Conservation (phyloP, 2,113 vertebrate genomes). For the Collichthys lucidus region DNA sequence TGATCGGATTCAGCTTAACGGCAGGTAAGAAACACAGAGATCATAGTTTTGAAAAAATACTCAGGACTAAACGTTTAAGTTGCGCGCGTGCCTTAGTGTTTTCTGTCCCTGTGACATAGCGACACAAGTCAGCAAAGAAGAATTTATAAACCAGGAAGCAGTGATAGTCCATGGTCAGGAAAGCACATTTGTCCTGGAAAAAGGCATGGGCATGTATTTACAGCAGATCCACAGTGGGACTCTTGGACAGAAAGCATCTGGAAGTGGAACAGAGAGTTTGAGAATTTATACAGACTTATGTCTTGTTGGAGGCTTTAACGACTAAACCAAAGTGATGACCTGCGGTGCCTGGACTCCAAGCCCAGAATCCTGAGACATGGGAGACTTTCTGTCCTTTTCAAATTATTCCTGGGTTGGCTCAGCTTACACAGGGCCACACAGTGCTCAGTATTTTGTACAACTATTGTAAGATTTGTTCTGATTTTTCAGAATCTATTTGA, state of each 20-base stretch:
- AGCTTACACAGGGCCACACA: neutral
- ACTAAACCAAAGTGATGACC: neutral
- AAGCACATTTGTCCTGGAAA: neutral
- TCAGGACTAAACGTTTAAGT: neutral
- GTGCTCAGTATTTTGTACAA: neutral
- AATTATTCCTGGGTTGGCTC: neutral
- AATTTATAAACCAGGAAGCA: neutral
- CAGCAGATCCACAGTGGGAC: slow-evolving; percentile 5
- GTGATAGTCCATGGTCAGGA: neutral
- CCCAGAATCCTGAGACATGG: neutral
- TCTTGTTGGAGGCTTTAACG: neutral
- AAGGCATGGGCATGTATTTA: slow-evolving; percentile 5
- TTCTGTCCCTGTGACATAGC: neutral
- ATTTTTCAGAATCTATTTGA: neutral
- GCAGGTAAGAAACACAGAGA: slow-evolving; percentile 85
- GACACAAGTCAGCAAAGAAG: neutral
- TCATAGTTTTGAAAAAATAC: neutral
- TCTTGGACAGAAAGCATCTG: slow-evolving; percentile 14
- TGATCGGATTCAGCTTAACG: slow-evolving; percentile 96
- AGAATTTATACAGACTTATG: slow-evolving; percentile 2
- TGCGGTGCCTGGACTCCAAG: neutral
- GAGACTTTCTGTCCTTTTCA: neutral
- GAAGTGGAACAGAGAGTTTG: slow-evolving; percentile 6
- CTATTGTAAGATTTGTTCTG: neutral
- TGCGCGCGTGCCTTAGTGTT: neutral